A percentile compares a stretch with the other conserved stretches of the same genome.
These are phyloP conservation scores for Dynastes maya DNA, from an alignment of 2,888 invertebrate genomes.

Conservation along the genomic window DNA sequence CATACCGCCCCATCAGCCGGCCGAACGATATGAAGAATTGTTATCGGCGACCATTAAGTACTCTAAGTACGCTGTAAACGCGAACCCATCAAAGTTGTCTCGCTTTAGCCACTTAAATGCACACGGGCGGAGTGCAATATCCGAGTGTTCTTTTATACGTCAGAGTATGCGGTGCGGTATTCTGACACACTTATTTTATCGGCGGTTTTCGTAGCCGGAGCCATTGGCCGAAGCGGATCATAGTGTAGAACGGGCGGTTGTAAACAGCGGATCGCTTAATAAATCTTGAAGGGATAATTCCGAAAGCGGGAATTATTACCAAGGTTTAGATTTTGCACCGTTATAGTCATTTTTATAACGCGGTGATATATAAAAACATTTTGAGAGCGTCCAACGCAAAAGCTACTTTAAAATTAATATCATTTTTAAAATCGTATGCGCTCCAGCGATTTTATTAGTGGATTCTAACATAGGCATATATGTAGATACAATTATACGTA, in stretches of 20 bases:
- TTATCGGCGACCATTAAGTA: constrained; percentile 65
- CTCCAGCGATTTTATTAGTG: too few species aligned
- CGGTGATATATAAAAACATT: constrained; percentile 52
- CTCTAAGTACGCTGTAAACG: constrained; percentile 66
- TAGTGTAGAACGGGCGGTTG: constrained; percentile 32
- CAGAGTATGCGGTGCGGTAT: neutral
- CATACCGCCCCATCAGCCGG: constrained; percentile 49
- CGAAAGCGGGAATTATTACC: constrained; percentile 55
- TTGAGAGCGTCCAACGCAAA: neutral
- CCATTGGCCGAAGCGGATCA: constrained; percentile 36
- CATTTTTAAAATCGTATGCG: neutral
- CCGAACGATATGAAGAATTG: constrained; percentile 59
- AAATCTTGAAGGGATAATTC: constrained; percentile 54
- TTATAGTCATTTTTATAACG: constrained; percentile 53
- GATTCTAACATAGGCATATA: too few species aligned
- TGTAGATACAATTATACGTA: too few species aligned
- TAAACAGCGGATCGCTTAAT: constrained; percentile 50
- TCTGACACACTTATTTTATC: constrained; percentile 47
- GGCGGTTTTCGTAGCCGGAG: constrained; percentile 30
- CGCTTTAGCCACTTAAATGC: constrained; percentile 66
- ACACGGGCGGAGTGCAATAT: constrained; percentile 52
- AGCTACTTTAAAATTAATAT: neutral
- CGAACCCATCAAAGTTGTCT: constrained; percentile 67
- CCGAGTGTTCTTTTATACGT: constrained; percentile 47
- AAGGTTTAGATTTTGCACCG: constrained; percentile 51